Evolutionary conservation across 37 sponge, comb jelly and placozoan species (phyloP).

Genomic region (Ephydatia muelleri): DNA sequence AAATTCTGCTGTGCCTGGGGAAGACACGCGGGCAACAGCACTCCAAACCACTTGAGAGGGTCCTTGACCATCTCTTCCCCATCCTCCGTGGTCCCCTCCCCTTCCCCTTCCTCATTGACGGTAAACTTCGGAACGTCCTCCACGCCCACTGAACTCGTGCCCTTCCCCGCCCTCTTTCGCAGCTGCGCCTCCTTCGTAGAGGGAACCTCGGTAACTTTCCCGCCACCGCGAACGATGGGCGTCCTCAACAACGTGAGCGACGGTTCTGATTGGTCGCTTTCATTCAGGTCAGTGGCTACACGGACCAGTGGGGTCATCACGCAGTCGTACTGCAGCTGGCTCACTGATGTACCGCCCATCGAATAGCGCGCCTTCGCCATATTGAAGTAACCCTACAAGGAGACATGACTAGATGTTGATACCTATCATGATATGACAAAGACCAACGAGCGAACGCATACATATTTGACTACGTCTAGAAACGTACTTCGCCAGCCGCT

Average conservation of each 20-base stretch:
- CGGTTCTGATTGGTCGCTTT: background rate
- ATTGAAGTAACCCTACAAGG: conserved; percentile 56
- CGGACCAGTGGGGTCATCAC: conserved; percentile 51
- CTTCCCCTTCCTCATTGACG: background rate
- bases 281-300: background rate
- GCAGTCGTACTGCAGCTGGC: conserved; percentile 67
- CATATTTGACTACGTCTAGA: background rate
- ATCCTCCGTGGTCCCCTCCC: background rate
- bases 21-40: conserved; percentile 63
- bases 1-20: conserved; percentile 66
- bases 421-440: background rate
- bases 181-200: background rate
- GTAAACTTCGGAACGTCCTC: conserved; percentile 12
- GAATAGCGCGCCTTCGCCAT: conserved; percentile 68
- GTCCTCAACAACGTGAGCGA: background rate
- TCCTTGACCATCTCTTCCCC: conserved; percentile 24
- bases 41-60: conserved; percentile 84
- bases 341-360: conserved; percentile 64
- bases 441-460: background rate
- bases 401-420: background rate
- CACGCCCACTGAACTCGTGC: conserved; percentile 5
- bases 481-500: conserved; percentile 38
- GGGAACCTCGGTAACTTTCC: background rate
- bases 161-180: conserved; percentile 5
- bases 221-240: background rate